A percentile compares a stretch with the other conserved stretches of the same genome.
These are phyloP conservation scores for Sepiola atlantica DNA, from an alignment of 2,888 invertebrate species.

Conservation along the genomic window DNA sequence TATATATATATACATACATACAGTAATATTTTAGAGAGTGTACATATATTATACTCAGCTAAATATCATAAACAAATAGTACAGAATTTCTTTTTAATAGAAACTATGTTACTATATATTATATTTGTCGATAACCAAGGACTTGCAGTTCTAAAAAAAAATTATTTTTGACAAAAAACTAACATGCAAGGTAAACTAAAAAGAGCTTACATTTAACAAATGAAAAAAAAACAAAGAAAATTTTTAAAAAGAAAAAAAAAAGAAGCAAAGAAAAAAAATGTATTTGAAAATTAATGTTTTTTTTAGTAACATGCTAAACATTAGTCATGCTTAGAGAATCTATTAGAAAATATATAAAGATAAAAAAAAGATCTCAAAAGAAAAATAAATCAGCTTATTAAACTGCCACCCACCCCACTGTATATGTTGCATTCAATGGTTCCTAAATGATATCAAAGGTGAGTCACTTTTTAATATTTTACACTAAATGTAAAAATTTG, in stretches of 20 bases:
- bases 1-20: too few relatives aligned
- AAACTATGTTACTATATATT: too few relatives aligned
- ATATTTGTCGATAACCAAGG: neutral
- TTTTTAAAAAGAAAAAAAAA: neutral
- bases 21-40: too few relatives aligned
- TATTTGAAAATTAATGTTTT: neutral
- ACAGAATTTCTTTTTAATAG: too few relatives aligned
- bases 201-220: neutral
- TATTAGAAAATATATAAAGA: neutral
- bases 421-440: too few relatives aligned
- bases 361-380: neutral
- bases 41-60: too few relatives aligned
- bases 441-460: too few relatives aligned
- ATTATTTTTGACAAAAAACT: neutral
- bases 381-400: neutral
- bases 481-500: too few relatives aligned
- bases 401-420: neutral
- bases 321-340: neutral
- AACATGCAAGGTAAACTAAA: neutral
- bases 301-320: slow-evolving; percentile 32
- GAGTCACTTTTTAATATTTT: too few relatives aligned
- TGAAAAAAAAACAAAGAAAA: neutral
- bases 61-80: too few relatives aligned
- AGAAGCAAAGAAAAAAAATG: neutral
- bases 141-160: neutral